Evolutionary conservation across 2,888 invertebrate genomes (phyloP).

Genomic region (Lysandra coridon): DNA sequence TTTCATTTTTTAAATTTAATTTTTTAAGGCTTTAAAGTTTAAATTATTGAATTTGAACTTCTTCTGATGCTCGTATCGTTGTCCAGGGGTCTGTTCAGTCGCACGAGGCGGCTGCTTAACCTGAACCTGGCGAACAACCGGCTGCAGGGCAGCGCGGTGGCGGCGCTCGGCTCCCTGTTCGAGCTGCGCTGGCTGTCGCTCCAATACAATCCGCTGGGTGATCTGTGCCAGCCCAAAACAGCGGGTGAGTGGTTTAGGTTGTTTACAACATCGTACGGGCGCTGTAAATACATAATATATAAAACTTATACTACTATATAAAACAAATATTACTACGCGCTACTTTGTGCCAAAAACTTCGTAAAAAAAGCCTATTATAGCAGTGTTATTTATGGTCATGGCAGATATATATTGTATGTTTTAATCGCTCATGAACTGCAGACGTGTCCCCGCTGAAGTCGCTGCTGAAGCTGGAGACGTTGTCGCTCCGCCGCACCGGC

Average conservation of each 20-base stretch:
- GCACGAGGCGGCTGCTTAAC: neutral
- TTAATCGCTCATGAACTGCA: constrained; percentile 15
- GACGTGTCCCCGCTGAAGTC: constrained; percentile 40
- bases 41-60: neutral
- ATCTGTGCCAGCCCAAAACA: constrained; percentile 39
- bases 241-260: constrained; percentile 34
- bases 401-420: neutral
- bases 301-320: neutral
- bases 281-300: no score
- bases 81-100: constrained; percentile 21
- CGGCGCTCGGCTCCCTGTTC: constrained; percentile 37
- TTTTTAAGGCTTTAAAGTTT: neutral
- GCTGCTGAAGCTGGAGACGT: constrained; percentile 36
- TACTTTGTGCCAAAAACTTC: neutral
- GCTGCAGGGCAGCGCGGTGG: constrained; percentile 37
- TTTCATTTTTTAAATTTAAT: neutral
- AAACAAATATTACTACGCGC: neutral
- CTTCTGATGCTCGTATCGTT: neutral
- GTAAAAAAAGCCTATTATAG: neutral
- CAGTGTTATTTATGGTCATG: neutral
- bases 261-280: no score
- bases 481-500: constrained; percentile 37
- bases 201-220: constrained; percentile 45
- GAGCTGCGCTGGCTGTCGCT: constrained; percentile 40
- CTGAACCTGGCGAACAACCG: constrained; percentile 37